A percentile compares a stretch with the other conserved stretches of the same genome.
These are phyloP conservation scores for Acanthurus leucopareius DNA, from an alignment of 2,797 vertebrate genomes.

Conservation along the genomic window DNA sequence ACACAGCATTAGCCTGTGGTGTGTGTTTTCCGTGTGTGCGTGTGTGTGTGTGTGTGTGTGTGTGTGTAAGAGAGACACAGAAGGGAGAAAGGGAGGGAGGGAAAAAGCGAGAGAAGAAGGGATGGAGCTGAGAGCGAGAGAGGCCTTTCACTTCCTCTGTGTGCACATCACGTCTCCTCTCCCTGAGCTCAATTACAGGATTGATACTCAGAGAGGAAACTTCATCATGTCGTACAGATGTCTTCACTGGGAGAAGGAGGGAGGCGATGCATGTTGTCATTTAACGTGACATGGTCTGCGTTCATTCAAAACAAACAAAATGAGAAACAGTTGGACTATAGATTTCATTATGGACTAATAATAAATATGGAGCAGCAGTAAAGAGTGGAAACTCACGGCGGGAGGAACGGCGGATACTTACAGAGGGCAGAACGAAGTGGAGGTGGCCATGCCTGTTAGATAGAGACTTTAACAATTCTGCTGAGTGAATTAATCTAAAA, in stretches of 20 bases:
- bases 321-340: slow-evolving; percentile 69
- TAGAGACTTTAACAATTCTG: slow-evolving; percentile 66
- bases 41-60: slow-evolving; percentile 24
- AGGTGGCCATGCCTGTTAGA: slow-evolving; percentile 41
- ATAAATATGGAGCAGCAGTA: slow-evolving; percentile 33
- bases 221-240: slow-evolving; percentile 90
- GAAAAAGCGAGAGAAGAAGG: slow-evolving; percentile 39
- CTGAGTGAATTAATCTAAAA: slow-evolving; percentile 78
- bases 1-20: slow-evolving; percentile 11
- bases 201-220: slow-evolving; percentile 88
- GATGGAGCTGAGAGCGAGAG: slow-evolving; percentile 45
- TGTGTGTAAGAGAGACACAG: neutral
- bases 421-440: slow-evolving; percentile 22
- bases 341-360: slow-evolving; percentile 61
- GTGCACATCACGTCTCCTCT: slow-evolving; percentile 84
- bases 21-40: neutral
- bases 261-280: slow-evolving; percentile 77
- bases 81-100: neutral
- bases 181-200: slow-evolving; percentile 88
- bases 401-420: neutral
- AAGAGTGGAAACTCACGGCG: neutral
- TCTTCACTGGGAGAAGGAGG: slow-evolving; percentile 81
- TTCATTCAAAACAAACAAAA: slow-evolving; percentile 71
- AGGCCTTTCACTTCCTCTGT: slow-evolving; percentile 76
- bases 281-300: slow-evolving; percentile 79